Percentiles rank a stretch among this genome's conserved stretches.
These are phyloP conservation scores for Anthoscopus minutus DNA, from an alignment of 2,113 vertebrate species.

Conservation along the genomic window DNA sequence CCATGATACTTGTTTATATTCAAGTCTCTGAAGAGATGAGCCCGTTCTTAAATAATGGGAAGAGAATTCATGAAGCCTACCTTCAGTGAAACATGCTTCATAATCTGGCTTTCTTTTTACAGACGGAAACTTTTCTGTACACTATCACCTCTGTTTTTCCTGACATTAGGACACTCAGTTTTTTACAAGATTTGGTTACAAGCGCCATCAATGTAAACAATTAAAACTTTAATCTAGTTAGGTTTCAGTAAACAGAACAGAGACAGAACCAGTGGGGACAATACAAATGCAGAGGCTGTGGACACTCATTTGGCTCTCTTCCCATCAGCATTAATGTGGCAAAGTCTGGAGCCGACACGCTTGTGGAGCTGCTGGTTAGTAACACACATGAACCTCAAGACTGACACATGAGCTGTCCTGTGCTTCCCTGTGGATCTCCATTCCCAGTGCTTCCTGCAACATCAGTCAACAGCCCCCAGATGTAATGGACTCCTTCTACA, in stretches of 20 bases:
- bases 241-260: background rate
- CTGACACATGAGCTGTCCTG: background rate
- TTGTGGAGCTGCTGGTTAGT: background rate
- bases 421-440: background rate
- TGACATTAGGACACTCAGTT: background rate
- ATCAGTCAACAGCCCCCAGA: background rate
- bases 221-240: background rate
- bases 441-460: background rate
- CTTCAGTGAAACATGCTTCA: background rate
- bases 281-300: background rate
- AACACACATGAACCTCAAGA: background rate
- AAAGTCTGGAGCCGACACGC: background rate
- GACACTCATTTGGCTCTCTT: background rate
- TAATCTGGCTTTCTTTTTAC: background rate
- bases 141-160: background rate
- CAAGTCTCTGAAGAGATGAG: background rate
- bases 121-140: background rate
- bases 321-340: background rate
- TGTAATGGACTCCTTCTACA: background rate
- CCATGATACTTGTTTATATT: background rate
- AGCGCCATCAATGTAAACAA: slow-evolving; percentile 20
- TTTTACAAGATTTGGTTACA: slow-evolving; percentile 14
- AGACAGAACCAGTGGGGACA: background rate
- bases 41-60: background rate
- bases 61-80: background rate